Percentiles rank a stretch among this genome's conserved stretches.
These are phyloP conservation scores for Drosophila birchii DNA, from an alignment of 2,888 invertebrate genomes.

Conservation along the genomic window DNA sequence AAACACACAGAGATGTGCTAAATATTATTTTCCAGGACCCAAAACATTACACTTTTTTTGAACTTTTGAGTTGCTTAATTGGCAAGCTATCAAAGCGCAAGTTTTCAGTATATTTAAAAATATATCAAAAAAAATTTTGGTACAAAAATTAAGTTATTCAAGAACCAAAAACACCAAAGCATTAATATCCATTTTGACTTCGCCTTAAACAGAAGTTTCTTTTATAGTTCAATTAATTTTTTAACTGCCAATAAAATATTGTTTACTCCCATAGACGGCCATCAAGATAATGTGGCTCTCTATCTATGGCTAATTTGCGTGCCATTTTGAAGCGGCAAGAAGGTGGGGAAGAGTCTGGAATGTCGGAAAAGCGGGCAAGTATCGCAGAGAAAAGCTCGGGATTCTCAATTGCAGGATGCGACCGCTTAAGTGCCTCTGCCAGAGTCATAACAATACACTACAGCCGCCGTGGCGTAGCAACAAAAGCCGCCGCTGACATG, in stretches of 20 bases:
- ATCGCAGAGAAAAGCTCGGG: slow-evolving; percentile 38
- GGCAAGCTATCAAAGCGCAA: neutral
- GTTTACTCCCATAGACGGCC: slow-evolving; percentile 26
- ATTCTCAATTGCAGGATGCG: slow-evolving; percentile 61
- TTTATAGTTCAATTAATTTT: slow-evolving; percentile 51
- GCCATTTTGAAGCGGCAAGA: slow-evolving; percentile 49
- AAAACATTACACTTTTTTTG: neutral
- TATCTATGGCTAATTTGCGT: slow-evolving; percentile 69
- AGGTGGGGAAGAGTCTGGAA: slow-evolving; percentile 1
- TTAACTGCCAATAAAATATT: slow-evolving; percentile 42
- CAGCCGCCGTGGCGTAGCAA: slow-evolving; percentile 53
- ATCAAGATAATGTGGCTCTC: slow-evolving; percentile 40
- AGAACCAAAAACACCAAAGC: neutral
- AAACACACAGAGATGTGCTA: slow-evolving; percentile 4
- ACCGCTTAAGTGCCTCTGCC: slow-evolving; percentile 79
- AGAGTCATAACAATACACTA: slow-evolving; percentile 75
- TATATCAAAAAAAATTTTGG: neutral
- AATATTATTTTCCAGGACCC: slow-evolving; percentile 16
- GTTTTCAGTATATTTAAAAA: neutral
- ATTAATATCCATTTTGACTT: slow-evolving; percentile 8
- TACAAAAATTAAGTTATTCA: slow-evolving; percentile 5
- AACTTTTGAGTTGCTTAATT: slow-evolving; percentile 19
- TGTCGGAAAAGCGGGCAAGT: slow-evolving; percentile 6
- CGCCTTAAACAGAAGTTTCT: slow-evolving; percentile 9
- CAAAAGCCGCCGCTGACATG: slow-evolving; percentile 82